phyloP scores from a whole-genome alignment of 2,888 invertebrate genomes.

The Ecdyonurus torrentis region DNA sequence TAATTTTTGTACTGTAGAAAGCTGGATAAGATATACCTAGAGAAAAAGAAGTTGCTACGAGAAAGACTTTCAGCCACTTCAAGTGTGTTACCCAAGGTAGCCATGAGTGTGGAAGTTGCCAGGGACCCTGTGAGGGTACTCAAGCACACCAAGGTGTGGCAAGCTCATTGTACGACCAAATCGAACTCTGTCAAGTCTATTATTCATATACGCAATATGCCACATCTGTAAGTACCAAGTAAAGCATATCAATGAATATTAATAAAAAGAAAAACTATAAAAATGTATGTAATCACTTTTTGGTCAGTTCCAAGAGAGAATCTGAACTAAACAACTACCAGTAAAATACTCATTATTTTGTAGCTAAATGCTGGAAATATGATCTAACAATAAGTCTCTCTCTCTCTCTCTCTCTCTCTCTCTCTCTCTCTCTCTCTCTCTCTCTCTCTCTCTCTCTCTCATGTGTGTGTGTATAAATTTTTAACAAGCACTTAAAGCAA shows the following conservation, averaged over 20 bases:
- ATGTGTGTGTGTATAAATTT: no score
- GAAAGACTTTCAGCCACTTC: neutral
- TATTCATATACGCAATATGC: neutral
- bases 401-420: no score
- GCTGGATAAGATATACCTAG: neutral
- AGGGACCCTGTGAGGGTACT: slow-evolving; percentile 10
- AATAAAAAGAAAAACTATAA: no score
- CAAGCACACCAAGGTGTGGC: slow-evolving; percentile 8
- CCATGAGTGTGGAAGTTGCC: neutral
- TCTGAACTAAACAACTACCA: no score
- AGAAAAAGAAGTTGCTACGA: neutral
- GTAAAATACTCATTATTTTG: no score
- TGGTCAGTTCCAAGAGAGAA: no score
- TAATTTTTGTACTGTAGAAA: neutral
- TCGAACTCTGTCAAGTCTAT: neutral
- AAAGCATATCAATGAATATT: no score
- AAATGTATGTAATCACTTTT: no score
- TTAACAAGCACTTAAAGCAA: neutral
- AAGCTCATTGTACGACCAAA: slow-evolving; percentile 3
- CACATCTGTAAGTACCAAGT: slow-evolving; percentile 8
- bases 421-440: no score
- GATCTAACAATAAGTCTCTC: no score
- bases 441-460: no score
- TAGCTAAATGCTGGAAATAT: no score
- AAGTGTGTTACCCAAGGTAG: neutral